Base-by-base conservation (phyloP, 2,113 vertebrate genomes). In the Thymallus thymallus region DNA sequence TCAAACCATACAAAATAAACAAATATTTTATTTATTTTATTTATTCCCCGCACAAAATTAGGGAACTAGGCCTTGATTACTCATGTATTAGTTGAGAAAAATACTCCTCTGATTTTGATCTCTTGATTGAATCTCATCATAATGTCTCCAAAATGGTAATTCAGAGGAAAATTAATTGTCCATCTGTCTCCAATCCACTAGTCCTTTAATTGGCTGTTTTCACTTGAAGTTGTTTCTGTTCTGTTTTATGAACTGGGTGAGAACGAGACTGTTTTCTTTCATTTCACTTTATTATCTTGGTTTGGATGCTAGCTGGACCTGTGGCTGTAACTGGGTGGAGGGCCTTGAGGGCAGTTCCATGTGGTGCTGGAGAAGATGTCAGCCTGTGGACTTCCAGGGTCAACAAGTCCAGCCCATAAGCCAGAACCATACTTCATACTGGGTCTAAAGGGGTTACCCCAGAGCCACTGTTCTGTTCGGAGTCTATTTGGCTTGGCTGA, bases 401-500 rank as follows among this genome's bases (percentile, higher is more conserved):
- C 61, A 74, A 75, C 26, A 35, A 32, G 61, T 65, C 71, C 22
- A 2, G 24, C 29, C 70, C 16, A 32, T 71, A 73, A 69, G 81
- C 61, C 80, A 83, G 76, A 77, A 81, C 60, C 69, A 23, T 72
- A 24, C 30, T 69, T 61, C 79, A 82, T 83, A 81, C 55, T 80
- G 46, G 68, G 80, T 89, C 76, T 69, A 0, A 68, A 77, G 76
- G 89, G 87, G 88, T 74, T 2, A 72, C 81, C 85, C 72, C 71
- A 71, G 75, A 75, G 80, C 65, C 85, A 61, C 78, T 73, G 56
- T 61, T 55, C 55, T 71, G 81, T 51, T 51, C 16, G 13, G 6
- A 48, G 56, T 71, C 75, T 86, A 83, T 90, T 88, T 86, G 86
- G 81, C 88, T 92, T 93, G 91, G 91, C 88, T 90, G 80, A 80